Conservation (phyloP, 2,888 invertebrate genomes). For the Mactromeris polynyma region DNA sequence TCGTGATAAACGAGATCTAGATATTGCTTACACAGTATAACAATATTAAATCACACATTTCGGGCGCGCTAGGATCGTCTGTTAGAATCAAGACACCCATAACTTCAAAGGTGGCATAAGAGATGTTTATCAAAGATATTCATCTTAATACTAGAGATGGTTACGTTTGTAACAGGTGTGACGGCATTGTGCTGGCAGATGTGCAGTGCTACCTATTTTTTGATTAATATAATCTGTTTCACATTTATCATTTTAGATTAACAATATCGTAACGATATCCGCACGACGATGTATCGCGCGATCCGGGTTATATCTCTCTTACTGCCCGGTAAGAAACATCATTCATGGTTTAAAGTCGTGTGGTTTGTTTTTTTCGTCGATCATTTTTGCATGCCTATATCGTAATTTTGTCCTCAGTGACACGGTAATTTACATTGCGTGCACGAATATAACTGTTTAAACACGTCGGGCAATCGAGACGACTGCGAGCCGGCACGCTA, state of each 20-base stretch:
- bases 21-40: background rate
- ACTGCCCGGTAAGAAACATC: background rate
- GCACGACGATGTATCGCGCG: background rate
- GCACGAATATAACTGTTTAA: constrained; percentile 14
- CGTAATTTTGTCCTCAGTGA: constrained; percentile 5
- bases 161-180: constrained; percentile 36
- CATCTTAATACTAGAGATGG: constrained; percentile 17
- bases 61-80: constrained; percentile 12
- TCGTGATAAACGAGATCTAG: background rate
- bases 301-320: background rate
- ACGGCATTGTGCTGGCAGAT: constrained; percentile 32
- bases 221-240: constrained; percentile 6
- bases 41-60: background rate
- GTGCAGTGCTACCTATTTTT: constrained; percentile 6
- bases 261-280: constrained; percentile 6
- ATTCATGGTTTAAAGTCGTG: background rate
- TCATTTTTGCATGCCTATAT: background rate
- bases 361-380: background rate
- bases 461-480: constrained; percentile 12
- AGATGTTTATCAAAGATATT: constrained; percentile 15
- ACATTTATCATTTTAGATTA: constrained; percentile 19
- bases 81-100: constrained; percentile 17
- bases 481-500: constrained; percentile 7
- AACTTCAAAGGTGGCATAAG: background rate
- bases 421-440: background rate